Evolutionary conservation across 1,140 invertebrate species (phyloP), one percentile per base, ranked within the genome.

Genomic region (Oscheius sp.): DNA sequence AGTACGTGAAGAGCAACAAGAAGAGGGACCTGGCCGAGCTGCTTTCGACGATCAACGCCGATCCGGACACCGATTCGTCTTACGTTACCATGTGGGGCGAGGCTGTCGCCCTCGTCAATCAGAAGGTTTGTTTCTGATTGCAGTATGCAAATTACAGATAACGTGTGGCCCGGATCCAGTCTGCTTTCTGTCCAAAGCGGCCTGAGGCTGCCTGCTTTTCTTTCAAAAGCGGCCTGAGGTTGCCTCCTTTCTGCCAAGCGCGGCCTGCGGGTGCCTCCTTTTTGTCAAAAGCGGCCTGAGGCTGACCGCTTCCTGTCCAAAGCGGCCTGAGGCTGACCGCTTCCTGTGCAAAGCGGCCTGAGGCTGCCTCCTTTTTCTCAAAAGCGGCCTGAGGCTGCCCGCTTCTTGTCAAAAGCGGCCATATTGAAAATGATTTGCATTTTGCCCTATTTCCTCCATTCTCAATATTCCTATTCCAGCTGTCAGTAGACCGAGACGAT

Each of bases 1-100:
- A 71, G 26, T 71, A 49, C 35, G 7, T 71, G 31, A 63, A 65
- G 36, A 64, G 34, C 58, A 42, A 42, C 58, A 62, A 35, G 45
- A 34, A 63, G 61, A 63, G 26, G 35, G 61, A 63, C 10, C 61
- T 63, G 15, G 10, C 36, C 61, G 61, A 42, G 0, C 31, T 63
- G 61, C 26, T 63, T 18, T 32, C 10, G 15, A 32, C 61, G 10
- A 26, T 38, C 7, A 42, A 36, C 18, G 31, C 10, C 32, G 61
- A 63, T 34, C 32, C 61, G 31, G 20, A 63, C 29, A 36, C 32
- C 29, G 61, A 63, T n/a, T n/a, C 32, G 18, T 32, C 61, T 26
- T 63, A 32, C 0, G 61, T 38, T 7, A 18, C 32, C 15, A 1
- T 63, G 15, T 63, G 61, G 61, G 29, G 28, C 28, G 61, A 63